Percentiles rank a stretch among this genome's conserved stretches.
phyloP scores from a whole-genome alignment of 2,888 invertebrate species.

The Polyommatus icarus region DNA sequence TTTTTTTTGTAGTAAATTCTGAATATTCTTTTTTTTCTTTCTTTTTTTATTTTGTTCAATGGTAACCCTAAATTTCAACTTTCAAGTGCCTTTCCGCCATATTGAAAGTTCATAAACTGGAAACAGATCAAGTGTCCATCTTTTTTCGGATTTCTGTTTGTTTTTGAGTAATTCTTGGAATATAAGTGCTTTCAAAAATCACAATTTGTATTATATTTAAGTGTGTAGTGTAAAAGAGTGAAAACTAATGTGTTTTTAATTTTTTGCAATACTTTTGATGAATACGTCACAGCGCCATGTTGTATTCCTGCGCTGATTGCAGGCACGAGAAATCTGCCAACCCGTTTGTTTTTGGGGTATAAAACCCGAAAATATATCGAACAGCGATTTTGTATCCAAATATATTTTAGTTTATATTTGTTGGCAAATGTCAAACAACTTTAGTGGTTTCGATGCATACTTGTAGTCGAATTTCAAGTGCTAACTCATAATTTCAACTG shows the following conservation, averaged over 20 bases:
- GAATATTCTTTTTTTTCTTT: neutral
- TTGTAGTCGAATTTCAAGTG: constrained; percentile 75
- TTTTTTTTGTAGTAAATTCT: no score
- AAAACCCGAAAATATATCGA: constrained; percentile 76
- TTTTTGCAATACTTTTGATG: constrained; percentile 75
- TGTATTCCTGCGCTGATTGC: constrained; percentile 82
- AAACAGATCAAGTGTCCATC: constrained; percentile 76
- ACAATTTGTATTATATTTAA: constrained; percentile 36
- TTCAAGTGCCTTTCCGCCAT: constrained; percentile 63
- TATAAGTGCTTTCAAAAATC: constrained; percentile 51
- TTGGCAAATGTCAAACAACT: constrained; percentile 76
- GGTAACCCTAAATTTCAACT: constrained; percentile 63
- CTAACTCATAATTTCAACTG: constrained; percentile 77
- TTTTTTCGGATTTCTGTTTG: constrained; percentile 66
- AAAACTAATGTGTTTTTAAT: constrained; percentile 52
- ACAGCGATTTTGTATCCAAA: constrained; percentile 79
- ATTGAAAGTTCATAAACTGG: constrained; percentile 73
- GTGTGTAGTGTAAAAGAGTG: constrained; percentile 40
- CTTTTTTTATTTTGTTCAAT: neutral
- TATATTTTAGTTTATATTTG: constrained; percentile 78
- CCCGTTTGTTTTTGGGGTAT: constrained; percentile 79
- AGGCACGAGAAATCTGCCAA: constrained; percentile 81
- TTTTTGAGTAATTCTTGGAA: constrained; percentile 54
- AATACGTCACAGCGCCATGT: constrained; percentile 81
- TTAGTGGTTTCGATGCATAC: constrained; percentile 75